Conservation (phyloP, 2,888 invertebrate species). For the Acanthococcus lagerstroemiae region DNA sequence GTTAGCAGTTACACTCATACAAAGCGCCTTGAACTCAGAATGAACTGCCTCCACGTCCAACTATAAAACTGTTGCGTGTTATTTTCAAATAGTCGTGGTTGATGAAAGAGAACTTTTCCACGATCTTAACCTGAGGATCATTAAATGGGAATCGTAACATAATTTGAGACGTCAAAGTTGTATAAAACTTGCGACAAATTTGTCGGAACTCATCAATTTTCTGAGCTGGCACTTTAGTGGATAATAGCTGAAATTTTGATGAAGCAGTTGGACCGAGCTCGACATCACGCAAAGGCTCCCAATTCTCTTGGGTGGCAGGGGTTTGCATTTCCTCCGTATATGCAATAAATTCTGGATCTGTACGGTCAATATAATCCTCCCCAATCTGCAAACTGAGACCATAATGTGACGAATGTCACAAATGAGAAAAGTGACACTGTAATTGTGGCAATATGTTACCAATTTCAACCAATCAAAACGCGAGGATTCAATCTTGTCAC, state of each 20-base stretch:
- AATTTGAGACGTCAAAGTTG: conserved; percentile 2
- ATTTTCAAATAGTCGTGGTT: conserved; percentile 5
- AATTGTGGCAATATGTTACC: too few species aligned
- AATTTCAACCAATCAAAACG: too few species aligned
- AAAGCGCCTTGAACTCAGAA: conserved; percentile 2
- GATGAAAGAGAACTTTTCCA: conserved; percentile 11
- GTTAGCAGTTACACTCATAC: conserved; percentile 1
- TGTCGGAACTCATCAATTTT: conserved; percentile 5
- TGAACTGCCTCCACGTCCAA: conserved; percentile 8
- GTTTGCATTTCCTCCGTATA: conserved; percentile 5
- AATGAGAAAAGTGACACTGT: too few species aligned
- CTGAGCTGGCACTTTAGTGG: conserved; percentile 1
- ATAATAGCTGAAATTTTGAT: neutral
- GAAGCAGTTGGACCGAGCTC: neutral
- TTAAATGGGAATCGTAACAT: conserved; percentile 11
- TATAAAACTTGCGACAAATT: conserved; percentile 4
- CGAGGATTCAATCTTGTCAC: too few species aligned
- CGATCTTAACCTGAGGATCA: neutral
- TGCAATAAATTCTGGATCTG: conserved; percentile 6
- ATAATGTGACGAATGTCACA: too few species aligned
- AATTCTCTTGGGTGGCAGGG: neutral
- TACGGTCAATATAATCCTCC: conserved; percentile 1
- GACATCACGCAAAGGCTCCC: conserved; percentile 5
- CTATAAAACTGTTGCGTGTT: neutral
- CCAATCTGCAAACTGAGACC: too few species aligned